Evolutionary conservation across 2,797 vertebrate genomes (phyloP).

Genomic region (Heterohyrax brucei): DNA sequence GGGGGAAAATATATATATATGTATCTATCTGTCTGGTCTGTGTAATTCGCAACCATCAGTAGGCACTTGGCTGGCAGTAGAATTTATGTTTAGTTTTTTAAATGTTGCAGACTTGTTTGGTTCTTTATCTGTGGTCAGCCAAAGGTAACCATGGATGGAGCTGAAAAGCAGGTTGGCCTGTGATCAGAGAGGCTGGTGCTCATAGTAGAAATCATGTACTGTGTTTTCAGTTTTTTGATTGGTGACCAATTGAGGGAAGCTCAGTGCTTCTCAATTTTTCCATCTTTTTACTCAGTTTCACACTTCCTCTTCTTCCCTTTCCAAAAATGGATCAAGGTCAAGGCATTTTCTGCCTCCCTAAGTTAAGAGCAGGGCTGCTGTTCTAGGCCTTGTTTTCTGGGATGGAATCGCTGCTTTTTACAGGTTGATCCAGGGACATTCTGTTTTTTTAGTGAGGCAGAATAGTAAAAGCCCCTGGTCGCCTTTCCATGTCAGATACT

Average conservation of each 20-base stretch:
- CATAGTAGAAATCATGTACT: neutral
- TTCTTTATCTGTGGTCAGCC: neutral
- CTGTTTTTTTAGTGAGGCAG: slow-evolving; percentile 44
- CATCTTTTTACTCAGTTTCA: neutral
- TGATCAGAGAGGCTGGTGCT: neutral
- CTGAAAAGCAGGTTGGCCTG: neutral
- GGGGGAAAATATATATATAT: too few relatives aligned
- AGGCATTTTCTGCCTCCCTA: slow-evolving; percentile 5
- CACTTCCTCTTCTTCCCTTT: neutral
- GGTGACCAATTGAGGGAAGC: neutral
- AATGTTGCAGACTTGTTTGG: neutral
- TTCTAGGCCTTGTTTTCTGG: slow-evolving; percentile 37
- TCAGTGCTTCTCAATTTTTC: neutral
- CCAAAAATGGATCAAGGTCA: neutral
- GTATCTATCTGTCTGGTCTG: neutral
- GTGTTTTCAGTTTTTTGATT: neutral
- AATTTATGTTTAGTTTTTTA: neutral
- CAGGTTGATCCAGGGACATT: neutral
- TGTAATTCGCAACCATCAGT: slow-evolving; percentile 7
- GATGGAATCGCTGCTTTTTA: slow-evolving; percentile 15
- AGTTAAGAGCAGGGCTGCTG: neutral
- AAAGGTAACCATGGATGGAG: neutral
- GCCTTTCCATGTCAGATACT: neutral
- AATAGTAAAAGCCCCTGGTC: neutral
- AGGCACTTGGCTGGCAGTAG: too few relatives aligned